Evolutionary conservation across 2,888 invertebrate species (phyloP).

Genomic region (Melanargia galathea): DNA sequence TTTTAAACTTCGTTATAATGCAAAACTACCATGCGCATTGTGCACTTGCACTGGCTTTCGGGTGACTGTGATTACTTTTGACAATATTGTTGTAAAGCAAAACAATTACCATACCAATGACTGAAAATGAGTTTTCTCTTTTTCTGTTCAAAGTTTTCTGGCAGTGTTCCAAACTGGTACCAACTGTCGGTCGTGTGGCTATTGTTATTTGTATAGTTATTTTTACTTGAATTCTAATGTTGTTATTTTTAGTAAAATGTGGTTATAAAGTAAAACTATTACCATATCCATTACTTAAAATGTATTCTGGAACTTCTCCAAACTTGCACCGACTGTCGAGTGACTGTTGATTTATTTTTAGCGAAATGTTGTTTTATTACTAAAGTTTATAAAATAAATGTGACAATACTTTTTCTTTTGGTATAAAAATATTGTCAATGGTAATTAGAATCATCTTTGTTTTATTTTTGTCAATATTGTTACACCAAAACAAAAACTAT

Average conservation of each 20-base stretch:
- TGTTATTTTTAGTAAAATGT: no score
- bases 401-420: no score
- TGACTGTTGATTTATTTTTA: conserved; percentile 15
- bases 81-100: conserved; percentile 43
- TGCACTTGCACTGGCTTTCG: conserved; percentile 41
- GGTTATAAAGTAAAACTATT: no score
- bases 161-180: conserved; percentile 51
- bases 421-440: no score
- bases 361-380: no score
- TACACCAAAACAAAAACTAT: no score
- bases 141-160: no score
- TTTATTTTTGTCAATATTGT: conserved; percentile 40
- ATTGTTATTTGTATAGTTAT: no score
- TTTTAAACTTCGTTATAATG: conserved; percentile 46
- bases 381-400: no score
- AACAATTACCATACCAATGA: conserved; percentile 41
- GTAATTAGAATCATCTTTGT: no score
- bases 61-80: conserved; percentile 34
- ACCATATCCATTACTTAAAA: conserved; percentile 37
- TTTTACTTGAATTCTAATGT: no score
- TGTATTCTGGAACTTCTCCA: conserved; percentile 54
- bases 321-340: conserved; percentile 44
- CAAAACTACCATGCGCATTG: conserved; percentile 41
- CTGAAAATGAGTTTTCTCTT: no score
- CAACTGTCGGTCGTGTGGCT: conserved; percentile 46